These are phyloP conservation scores for Scolanthus callimorphus DNA, from an alignment of 92 coral and sea anemone genomes.

Conservation along the genomic window DNA sequence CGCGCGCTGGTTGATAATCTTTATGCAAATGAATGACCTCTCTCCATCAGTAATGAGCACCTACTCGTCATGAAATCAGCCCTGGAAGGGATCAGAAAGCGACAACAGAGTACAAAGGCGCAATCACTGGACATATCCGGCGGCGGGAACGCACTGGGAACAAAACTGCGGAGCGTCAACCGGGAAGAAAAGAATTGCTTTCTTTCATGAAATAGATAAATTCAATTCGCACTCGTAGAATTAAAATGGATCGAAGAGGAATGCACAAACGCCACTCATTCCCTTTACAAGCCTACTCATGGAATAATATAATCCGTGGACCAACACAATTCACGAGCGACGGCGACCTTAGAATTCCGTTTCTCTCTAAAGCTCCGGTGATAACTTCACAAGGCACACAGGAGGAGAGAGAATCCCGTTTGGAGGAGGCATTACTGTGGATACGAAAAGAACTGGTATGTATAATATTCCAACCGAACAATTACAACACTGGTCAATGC, in stretches of 20 bases:
- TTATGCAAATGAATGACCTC: no score
- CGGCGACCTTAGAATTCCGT: slow-evolving; percentile 10
- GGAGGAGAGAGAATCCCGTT: slow-evolving; percentile 74
- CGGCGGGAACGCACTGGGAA: no score
- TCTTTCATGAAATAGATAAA: not conserved
- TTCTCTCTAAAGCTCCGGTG: slow-evolving; percentile 45
- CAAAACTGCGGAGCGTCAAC: no score
- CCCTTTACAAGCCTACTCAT: slow-evolving; percentile 66
- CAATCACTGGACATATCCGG: no score
- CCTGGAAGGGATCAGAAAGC: no score
- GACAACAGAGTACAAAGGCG: no score
- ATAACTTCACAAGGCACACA: slow-evolving; percentile 79
- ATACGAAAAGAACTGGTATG: slow-evolving; percentile 91
- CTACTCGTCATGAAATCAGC: no score
- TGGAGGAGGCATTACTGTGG: slow-evolving; percentile 88
- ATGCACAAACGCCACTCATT: slow-evolving; percentile 70
- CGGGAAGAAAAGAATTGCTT: no score
- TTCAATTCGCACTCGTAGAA: no score
- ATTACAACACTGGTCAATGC: no score
- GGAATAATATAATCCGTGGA: slow-evolving; percentile 41
- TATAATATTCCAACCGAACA: not conserved
- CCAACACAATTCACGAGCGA: slow-evolving; percentile 11
- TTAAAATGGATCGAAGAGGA: slow-evolving; percentile 16
- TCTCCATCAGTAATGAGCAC: no score
- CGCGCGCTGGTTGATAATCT: no score